Conservation (phyloP, 2,888 invertebrate species). For the Polymixis flavicincta region DNA sequence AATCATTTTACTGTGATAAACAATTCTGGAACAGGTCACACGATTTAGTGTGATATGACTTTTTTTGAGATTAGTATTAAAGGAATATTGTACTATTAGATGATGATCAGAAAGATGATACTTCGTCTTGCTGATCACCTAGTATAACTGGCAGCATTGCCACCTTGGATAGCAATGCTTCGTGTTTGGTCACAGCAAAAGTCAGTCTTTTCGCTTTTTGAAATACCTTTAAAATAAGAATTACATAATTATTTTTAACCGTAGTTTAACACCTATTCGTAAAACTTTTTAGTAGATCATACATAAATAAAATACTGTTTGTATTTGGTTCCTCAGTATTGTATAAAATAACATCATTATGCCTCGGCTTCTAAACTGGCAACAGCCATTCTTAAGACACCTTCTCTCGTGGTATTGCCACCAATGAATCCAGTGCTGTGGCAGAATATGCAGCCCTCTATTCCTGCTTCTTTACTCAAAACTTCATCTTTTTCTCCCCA, state of each 20-base stretch:
- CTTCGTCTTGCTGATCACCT: neutral
- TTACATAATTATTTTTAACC: neutral
- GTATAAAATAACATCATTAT: neutral
- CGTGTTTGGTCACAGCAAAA: no score
- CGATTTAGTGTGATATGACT: neutral
- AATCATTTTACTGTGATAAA: neutral
- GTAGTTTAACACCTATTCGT: neutral
- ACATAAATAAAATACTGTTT: neutral
- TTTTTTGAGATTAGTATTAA: neutral
- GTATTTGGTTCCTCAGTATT: neutral
- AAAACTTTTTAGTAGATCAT: neutral
- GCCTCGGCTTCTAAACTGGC: neutral
- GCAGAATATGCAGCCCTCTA: slow-evolving; percentile 15
- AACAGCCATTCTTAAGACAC: slow-evolving; percentile 9
- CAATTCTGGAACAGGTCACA: neutral
- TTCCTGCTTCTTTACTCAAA: no score
- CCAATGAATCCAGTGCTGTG: slow-evolving; percentile 5
- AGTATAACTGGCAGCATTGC: neutral
- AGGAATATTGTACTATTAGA: neutral
- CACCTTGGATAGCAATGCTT: neutral
- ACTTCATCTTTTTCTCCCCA: no score
- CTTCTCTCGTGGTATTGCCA: neutral
- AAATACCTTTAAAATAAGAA: neutral
- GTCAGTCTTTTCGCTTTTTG: neutral
- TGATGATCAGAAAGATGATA: neutral